Evolutionary conservation across 2,797 vertebrate species (phyloP), one percentile per base, ranked within the genome.

Genomic region (Lycodopsis pacificus): DNA sequence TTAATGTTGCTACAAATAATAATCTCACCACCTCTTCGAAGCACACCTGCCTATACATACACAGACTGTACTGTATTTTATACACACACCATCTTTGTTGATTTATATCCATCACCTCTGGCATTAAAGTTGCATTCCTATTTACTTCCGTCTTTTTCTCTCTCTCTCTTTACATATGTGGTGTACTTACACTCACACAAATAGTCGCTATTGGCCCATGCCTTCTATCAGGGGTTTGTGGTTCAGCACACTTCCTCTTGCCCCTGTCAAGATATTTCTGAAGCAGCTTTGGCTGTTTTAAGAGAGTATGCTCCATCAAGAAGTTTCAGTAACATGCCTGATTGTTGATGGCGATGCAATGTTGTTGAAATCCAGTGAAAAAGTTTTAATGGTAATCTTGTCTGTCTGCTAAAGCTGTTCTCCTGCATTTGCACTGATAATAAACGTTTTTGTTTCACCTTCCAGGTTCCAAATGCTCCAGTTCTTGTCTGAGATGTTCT

Each of bases 201-300:
- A 44, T 1, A 3, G 1, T 42, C 7, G 11, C 56, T 66, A 13
- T 59, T 61, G 22, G 40, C 38, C 8, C 44, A 48, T 5, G 66
- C 22, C 1, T 72, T 10, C 25, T 88, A 83, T 89, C 85, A 38
- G 2, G 12, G 10, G 5, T 87, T 82, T 66, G 67, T 71, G 62
- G 71, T 34, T 77, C 6, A 62, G 74, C 84, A 83, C 73, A 89
- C 83, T 93, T 93, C 88, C 88, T 25, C 34, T 73, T 57, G 20
- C 3, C 7, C 20, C 22, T 65, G 42, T 22, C 57, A 63, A 77
- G 38, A 73, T 36, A 19, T 51, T 63, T 58, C 12, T n/a, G 11
- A 36, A 32, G 11, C 5, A 46, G 36, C 22, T 27, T 44, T 65
- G 17, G 14, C 19, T 69, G 65, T 40, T 57, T 48, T 7, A 30